A percentile compares a stretch with the other conserved stretches of the same genome.
Conservation (phyloP, 2,113 vertebrate species). For the Panurus biarmicus region DNA sequence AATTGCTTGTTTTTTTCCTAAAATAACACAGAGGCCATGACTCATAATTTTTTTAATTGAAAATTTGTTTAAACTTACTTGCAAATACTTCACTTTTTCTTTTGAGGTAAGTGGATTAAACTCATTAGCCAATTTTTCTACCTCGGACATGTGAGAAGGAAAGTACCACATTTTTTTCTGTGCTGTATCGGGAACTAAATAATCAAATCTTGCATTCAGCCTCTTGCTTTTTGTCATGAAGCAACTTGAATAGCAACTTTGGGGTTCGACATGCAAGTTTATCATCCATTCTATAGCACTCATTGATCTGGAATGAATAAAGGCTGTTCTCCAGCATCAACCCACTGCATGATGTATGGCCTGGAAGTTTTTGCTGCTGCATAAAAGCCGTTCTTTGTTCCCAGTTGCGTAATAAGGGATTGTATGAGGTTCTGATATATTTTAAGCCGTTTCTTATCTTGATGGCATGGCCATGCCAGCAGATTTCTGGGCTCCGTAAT, state of each 20-base stretch:
- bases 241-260: background rate
- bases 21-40: background rate
- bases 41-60: slow-evolving; percentile 45
- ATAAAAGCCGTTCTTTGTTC: slow-evolving; percentile 38
- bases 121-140: background rate
- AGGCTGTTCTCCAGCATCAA: slow-evolving; percentile 24
- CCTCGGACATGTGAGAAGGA: background rate
- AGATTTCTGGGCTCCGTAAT: background rate
- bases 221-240: background rate
- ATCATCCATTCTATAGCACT: background rate
- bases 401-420: background rate
- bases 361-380: slow-evolving; percentile 27
- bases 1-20: slow-evolving; percentile 61
- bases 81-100: slow-evolving; percentile 28
- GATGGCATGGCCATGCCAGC: background rate
- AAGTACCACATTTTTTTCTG: background rate
- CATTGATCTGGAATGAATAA: slow-evolving; percentile 43
- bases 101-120: slow-evolving; percentile 21
- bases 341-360: background rate
- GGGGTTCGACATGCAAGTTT: slow-evolving; percentile 12
- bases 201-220: background rate
- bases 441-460: slow-evolving; percentile 8
- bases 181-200: background rate
- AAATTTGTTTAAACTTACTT: slow-evolving; percentile 16
- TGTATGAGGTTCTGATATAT: background rate